Conservation (phyloP, 2,113 vertebrate species). For the Macroglossus sobrinus region DNA sequence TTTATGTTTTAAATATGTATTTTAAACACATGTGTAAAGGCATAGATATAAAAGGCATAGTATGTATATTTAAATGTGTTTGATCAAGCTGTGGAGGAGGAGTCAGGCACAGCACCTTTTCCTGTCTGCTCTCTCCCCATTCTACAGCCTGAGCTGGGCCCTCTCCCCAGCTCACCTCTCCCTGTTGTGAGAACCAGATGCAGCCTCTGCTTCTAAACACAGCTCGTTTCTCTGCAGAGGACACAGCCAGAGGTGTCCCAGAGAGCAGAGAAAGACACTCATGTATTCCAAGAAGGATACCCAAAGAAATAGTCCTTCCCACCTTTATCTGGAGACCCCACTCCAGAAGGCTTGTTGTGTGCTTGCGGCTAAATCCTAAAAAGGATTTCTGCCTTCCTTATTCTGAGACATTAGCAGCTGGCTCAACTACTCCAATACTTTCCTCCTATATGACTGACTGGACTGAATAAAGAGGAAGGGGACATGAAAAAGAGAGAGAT, state of each 20-base stretch:
- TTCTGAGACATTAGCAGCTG: neutral
- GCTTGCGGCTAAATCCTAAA: no score
- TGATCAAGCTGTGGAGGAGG: neutral
- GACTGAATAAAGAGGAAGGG: neutral
- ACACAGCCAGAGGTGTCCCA: neutral
- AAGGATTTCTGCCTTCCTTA: neutral
- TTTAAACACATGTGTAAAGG: neutral
- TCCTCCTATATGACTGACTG: rapidly evolving
- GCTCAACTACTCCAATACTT: neutral
- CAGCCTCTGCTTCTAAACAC: neutral
- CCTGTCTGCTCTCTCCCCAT: neutral
- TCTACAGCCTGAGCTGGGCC: neutral
- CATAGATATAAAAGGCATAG: neutral
- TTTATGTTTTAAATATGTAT: neutral
- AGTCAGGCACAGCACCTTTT: rapidly evolving
- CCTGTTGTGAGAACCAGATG: rapidly evolving
- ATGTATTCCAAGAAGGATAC: rapidly evolving
- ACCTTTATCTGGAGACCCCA: rapidly evolving
- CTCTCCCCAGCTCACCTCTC: neutral
- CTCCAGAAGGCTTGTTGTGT: no score
- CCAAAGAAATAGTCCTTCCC: neutral
- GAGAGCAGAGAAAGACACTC: neutral
- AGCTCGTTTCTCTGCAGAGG: neutral
- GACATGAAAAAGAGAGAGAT: neutral
- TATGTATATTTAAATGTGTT: no score